Percentiles rank a stretch among this genome's conserved stretches.
Evolutionary conservation across 2,797 vertebrate genomes (phyloP).

Genomic region (Apogon hyalosoma): DNA sequence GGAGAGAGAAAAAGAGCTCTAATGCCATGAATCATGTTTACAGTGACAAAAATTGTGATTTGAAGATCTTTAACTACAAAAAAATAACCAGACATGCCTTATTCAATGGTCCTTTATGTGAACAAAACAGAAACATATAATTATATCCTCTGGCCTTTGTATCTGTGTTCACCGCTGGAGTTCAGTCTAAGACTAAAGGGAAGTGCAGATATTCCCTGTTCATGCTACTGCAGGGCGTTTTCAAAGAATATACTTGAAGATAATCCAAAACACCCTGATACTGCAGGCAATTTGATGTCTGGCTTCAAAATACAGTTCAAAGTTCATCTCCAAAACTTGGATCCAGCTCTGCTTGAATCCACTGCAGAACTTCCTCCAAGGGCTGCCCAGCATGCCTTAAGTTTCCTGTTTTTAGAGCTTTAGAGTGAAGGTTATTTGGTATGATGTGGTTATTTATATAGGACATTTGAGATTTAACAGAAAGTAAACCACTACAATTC

Average conservation of each 20-base stretch:
- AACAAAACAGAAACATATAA: conserved; percentile 24
- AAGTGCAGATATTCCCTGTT: conserved; percentile 47
- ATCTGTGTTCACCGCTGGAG: conserved; percentile 10
- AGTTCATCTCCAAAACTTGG: conserved; percentile 59
- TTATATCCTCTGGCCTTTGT: conserved; percentile 8
- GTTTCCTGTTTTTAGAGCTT: conserved; percentile 42
- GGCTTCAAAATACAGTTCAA: conserved; percentile 52
- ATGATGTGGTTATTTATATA: conserved; percentile 16
- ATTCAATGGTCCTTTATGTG: not conserved
- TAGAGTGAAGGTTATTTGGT: conserved; percentile 39
- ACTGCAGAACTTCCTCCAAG: conserved; percentile 5
- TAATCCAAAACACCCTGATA: conserved; percentile 65
- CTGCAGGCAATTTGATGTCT: conserved; percentile 51
- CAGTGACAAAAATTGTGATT: not conserved
- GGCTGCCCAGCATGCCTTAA: too few species aligned
- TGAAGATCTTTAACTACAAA: not conserved
- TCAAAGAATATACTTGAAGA: conserved; percentile 59
- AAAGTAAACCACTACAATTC: not conserved
- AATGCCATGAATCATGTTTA: not conserved
- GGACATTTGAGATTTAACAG: conserved; percentile 7
- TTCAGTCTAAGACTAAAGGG: conserved; percentile 46
- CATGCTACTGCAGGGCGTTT: conserved; percentile 41
- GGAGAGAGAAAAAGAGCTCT: too few species aligned
- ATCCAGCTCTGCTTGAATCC: conserved; percentile 44
- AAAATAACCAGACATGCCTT: not conserved